These are phyloP conservation scores for Narcine bancroftii DNA, from an alignment of 2,113 vertebrate genomes.

Conservation along the genomic window DNA sequence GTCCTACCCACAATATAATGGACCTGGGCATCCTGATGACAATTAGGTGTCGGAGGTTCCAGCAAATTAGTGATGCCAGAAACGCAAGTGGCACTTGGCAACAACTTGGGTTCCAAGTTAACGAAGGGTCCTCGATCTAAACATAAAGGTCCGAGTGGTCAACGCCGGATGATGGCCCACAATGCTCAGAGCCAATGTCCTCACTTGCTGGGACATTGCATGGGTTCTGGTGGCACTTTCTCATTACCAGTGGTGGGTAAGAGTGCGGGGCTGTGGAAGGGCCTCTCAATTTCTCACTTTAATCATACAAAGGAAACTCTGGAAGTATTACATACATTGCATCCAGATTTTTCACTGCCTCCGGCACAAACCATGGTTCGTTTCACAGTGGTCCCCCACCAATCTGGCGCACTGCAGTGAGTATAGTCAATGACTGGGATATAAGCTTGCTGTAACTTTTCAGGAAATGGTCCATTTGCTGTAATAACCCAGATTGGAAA, in stretches of 20 bases:
- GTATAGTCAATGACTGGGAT: slow-evolving; percentile 49
- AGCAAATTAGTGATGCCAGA: background rate
- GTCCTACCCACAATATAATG: no score
- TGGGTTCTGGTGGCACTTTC: background rate
- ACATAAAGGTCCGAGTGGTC: background rate
- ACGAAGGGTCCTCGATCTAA: background rate
- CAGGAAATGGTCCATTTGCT: slow-evolving; percentile 46
- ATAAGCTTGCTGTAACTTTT: slow-evolving; percentile 50
- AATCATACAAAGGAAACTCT: background rate
- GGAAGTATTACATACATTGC: slow-evolving; percentile 46
- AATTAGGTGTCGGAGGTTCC: background rate
- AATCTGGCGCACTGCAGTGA: slow-evolving; percentile 45
- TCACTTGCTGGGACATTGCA: background rate
- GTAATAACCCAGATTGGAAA: background rate
- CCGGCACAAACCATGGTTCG: slow-evolving; percentile 52
- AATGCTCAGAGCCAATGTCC: background rate
- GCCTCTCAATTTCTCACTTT: background rate
- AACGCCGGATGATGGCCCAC: background rate
- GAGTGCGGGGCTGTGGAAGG: background rate
- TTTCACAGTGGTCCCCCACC: slow-evolving; percentile 42
- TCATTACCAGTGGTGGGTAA: background rate
- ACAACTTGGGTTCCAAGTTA: background rate
- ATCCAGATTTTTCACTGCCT: slow-evolving; percentile 44
- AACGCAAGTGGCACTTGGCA: background rate
- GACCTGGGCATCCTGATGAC: background rate